Conservation (phyloP, 2,113 vertebrate genomes). For the Haemorhous mexicanus region DNA sequence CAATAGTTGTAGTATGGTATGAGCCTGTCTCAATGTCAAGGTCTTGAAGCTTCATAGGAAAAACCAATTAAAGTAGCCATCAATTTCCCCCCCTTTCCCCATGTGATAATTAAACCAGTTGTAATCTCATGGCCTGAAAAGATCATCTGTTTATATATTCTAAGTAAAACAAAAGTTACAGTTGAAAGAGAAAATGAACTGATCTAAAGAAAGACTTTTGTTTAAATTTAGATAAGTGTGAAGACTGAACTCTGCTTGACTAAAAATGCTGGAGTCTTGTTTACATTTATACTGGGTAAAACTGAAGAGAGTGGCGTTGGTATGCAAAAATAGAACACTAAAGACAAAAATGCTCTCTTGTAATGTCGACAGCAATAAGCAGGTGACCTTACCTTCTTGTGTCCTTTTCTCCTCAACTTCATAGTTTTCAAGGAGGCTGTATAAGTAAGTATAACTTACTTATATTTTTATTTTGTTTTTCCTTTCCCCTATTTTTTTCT, state of each 20-base stretch:
- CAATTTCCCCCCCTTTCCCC: fast-evolving
- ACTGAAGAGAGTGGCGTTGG: background rate
- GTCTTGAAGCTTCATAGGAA: background rate
- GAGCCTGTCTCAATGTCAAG: background rate
- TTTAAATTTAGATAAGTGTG: background rate
- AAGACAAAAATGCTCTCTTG: background rate
- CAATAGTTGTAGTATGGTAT: background rate
- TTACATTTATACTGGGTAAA: background rate
- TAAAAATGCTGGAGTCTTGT: background rate
- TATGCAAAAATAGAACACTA: background rate
- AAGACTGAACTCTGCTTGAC: background rate
- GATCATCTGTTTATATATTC: background rate
- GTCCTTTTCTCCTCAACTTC: background rate
- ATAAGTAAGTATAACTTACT: no score
- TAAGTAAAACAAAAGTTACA: background rate
- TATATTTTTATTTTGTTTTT: background rate
- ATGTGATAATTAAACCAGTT: background rate
- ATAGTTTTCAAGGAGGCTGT: background rate
- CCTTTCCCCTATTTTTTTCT: background rate
- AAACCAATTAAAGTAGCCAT: background rate
- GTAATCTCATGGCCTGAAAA: background rate
- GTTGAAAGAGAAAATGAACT: background rate
- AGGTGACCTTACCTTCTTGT: background rate
- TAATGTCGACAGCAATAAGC: background rate
- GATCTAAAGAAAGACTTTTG: background rate